Evolutionary conservation across 2,113 vertebrate species (phyloP).

Genomic region (Mus pahari): DNA sequence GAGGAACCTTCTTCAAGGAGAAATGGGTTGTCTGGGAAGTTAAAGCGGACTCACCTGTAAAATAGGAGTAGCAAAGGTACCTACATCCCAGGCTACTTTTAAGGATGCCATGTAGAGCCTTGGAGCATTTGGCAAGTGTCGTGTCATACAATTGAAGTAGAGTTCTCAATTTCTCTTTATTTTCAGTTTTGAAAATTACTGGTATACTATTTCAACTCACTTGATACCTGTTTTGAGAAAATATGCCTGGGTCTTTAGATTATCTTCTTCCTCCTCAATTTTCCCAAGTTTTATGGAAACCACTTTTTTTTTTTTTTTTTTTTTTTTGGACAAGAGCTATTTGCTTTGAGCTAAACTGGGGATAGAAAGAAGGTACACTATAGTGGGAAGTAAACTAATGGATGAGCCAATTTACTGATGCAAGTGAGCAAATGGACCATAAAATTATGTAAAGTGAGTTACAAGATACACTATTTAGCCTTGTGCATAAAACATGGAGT

Average conservation of each 20-base stretch:
- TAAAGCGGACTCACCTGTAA: neutral
- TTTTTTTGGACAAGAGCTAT: constrained; percentile 55
- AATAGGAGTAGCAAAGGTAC: neutral
- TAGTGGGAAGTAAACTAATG: constrained; percentile 63
- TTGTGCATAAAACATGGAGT: constrained; percentile 68
- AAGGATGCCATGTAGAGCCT: neutral
- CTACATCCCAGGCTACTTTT: neutral
- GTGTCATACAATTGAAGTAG: neutral
- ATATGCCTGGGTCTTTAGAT: neutral
- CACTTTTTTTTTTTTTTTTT: constrained; percentile 4
- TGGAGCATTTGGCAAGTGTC: neutral
- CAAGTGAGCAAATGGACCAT: constrained; percentile 74
- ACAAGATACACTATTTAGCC: constrained; percentile 62
- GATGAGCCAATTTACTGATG: constrained; percentile 69
- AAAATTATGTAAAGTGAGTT: constrained; percentile 79
- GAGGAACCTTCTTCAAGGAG: neutral
- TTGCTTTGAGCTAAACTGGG: constrained; percentile 75
- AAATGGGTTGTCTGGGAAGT: neutral
- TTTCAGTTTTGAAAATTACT: neutral
- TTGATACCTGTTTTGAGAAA: constrained; percentile 38
- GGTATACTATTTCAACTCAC: neutral
- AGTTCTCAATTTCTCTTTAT: neutral
- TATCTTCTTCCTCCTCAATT: constrained; percentile 8
- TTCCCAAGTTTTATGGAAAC: constrained; percentile 63
- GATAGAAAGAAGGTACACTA: constrained; percentile 68